Evolutionary conservation across 2,797 vertebrate genomes (phyloP).

Genomic region (Rallus crepitans): DNA sequence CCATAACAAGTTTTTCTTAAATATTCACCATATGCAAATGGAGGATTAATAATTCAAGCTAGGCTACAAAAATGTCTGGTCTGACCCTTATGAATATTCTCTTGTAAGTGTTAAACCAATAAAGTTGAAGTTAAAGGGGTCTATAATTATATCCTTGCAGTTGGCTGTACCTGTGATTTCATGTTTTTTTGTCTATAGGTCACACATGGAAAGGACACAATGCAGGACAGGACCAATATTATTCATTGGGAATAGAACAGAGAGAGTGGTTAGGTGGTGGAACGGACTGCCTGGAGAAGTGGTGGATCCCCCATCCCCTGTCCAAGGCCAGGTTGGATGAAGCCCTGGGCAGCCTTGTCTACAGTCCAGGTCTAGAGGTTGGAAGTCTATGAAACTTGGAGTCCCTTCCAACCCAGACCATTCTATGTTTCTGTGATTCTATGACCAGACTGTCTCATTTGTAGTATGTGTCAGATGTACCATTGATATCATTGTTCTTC

Average conservation of each 20-base stretch:
- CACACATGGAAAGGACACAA: not conserved
- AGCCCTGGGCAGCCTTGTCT: no score
- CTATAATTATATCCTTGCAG: not conserved
- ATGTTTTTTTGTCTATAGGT: not conserved
- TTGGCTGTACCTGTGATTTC: not conserved
- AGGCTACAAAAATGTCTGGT: not conserved
- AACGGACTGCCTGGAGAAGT: no score
- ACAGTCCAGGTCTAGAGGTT: no score
- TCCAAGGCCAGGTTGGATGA: no score
- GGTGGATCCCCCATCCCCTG: no score
- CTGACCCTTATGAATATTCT: not conserved
- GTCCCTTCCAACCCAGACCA: no score
- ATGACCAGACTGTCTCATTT: not conserved
- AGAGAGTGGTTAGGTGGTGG: no score
- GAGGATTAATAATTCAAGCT: not conserved
- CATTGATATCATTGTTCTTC: not conserved
- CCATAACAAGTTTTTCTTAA: not conserved
- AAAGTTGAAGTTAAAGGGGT: not conserved
- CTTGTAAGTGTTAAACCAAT: not conserved
- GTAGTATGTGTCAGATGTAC: not conserved
- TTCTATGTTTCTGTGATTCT: no score
- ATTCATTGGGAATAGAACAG: not conserved
- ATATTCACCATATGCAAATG: not conserved
- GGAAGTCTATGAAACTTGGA: no score
- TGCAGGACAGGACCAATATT: not conserved